Evolutionary conservation across 2,888 invertebrate species (phyloP), one percentile per base, ranked within the genome.

Genomic region (Drosophila mimica): DNA sequence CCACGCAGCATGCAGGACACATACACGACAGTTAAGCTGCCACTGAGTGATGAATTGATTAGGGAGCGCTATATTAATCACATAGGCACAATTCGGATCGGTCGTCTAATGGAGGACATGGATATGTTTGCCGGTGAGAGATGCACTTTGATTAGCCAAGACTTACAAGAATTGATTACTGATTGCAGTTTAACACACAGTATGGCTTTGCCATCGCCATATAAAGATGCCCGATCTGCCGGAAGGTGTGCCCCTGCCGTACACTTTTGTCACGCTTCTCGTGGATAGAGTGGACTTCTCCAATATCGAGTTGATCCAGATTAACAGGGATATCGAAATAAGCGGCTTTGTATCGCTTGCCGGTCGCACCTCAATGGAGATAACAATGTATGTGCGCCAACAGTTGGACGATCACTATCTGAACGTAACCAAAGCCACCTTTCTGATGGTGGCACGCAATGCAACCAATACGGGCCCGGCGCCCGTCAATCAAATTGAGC

Each of bases 91-190:
- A 95, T 96, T 6, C 94, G 97, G 52, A 92, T 96, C 77, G 97
- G 97, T 0, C 93, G 96, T 56, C 93, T 97, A 4, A 93, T 97
- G 91, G 97, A 97, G 93, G 96, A 97, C 90, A 94, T 97, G 94
- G 97, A 97, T 91, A 94, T 96, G 72, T 96, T 97, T 94, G 96
- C 96, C 76, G 96, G 96, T 95, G 95, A 96, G 74, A 2, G n/a
- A 15, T 46, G 25, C 25, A 8, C 15, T 46, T 15, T 2, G 25
- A 8, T 25, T 15, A 15, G 4, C 25, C 25, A 15, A 8, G 8
- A 15, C 15, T 30, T 5, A 4, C 4, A n/a, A 11, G 20, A 57
- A 20, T n/a, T 52, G 7, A 40, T 96, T 93, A 96, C 25, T 46
- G 46, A 46, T 1, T 15, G 15, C 15, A 46, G 8, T 92, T 94